phyloP scores from a whole-genome alignment of 1,140 invertebrate genomes.

The Macrocentrus cingulum region DNA sequence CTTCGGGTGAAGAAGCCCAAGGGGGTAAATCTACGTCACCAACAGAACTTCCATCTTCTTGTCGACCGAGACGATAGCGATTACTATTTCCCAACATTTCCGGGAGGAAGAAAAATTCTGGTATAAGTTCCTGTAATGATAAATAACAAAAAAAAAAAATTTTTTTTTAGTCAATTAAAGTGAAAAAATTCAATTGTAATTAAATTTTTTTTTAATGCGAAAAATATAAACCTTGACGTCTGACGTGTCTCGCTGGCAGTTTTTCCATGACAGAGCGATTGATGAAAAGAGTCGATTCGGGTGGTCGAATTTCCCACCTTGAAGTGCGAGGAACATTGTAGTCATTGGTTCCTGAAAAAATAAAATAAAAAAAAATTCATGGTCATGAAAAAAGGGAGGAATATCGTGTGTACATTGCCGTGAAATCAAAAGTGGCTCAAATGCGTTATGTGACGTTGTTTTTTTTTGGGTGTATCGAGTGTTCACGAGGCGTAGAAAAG shows the following conservation, averaged over 20 bases:
- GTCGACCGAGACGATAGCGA: conserved; percentile 82
- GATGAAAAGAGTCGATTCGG: conserved; percentile 95
- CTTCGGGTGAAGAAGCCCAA: conserved; percentile 95
- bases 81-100: conserved; percentile 96
- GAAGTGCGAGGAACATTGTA: conserved; percentile 96
- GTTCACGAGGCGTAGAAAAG: conserved; percentile 29
- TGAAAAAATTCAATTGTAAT: no score
- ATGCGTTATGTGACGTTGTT: conserved; percentile 5
- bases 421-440: conserved; percentile 23
- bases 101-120: conserved; percentile 98
- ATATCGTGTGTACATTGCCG: conserved; percentile 9
- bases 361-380: conserved; percentile 20
- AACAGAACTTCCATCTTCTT: conserved; percentile 82
- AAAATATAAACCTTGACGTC: conserved; percentile 94
- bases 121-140: conserved; percentile 83
- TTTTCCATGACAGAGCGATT: conserved; percentile 94
- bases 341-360: conserved; percentile 90
- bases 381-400: background rate
- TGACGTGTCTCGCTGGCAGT: conserved; percentile 96
- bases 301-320: conserved; percentile 98
- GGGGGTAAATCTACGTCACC: conserved; percentile 90
- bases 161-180: no score
- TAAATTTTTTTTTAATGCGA: no score
- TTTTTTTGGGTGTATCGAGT: conserved; percentile 27
- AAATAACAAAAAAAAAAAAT: conserved; percentile 2